Evolutionary conservation across 2,888 invertebrate species (phyloP), one percentile per base, ranked within the genome.

Genomic region (Quadriops clusia): DNA sequence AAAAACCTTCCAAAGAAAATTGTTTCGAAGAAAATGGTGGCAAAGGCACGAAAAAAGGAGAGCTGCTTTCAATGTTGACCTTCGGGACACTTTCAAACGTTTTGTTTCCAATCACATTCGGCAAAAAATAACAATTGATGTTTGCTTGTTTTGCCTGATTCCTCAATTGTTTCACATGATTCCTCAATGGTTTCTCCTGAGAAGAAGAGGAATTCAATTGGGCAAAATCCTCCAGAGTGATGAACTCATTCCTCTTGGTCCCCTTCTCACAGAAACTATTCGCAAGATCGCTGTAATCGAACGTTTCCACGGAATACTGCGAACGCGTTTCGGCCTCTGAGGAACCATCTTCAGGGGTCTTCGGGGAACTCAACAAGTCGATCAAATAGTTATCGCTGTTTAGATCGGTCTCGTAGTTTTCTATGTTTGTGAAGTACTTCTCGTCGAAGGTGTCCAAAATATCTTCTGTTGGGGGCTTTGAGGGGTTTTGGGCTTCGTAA

Each of bases 401-500:
- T 2, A 26, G 10, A 33, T 38, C 17, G 33, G 31, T 20, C 17
- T 39, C 41, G 33, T 41, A 39, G 14, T 33, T 35, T 28, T 41
- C 41, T 28, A 41, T 41, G 28, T 41, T 34, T 11, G 44, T 39
- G 32, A 45, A 46, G 20, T 41, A 44, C 9, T 41, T 32, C 14
- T 53, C 50, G 33, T 53, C 47, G 34, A 55, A 51, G 1, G 49
- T 51, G 9, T 46, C 44, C 3, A 49, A 29, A 9, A 51, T 43
- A 32, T 54, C 53, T 5, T 45, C 43, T 4, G 29, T 27, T 17
- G 28, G 28, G 3, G 28, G 25, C 25, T 30, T 33, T 7, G 32
- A 23, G n/a, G n/a, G n/a, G n/a, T 47, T 46, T 39, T 60, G 60
- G 7, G 58, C 58, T 35, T 60, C 58, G 46, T 59, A 58, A 34